Base-by-base conservation (phyloP, 2,113 vertebrate species). In the Proteles cristata region DNA sequence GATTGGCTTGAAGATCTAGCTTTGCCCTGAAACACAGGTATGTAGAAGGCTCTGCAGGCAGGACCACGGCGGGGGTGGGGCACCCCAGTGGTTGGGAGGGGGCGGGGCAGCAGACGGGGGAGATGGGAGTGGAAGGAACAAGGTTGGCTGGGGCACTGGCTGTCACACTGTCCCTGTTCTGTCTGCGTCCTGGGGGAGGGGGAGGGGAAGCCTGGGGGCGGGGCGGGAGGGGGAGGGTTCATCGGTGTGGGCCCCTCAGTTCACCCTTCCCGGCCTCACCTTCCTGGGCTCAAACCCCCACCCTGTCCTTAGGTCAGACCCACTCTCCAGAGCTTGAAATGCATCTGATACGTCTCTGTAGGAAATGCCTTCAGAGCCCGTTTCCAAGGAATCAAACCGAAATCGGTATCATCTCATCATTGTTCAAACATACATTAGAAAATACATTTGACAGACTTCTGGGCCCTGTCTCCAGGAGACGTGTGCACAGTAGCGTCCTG, bases 401-500 rank as follows among this genome's bases (percentile, higher is more conserved):
- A 43, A 26, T 35, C 31, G 35, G 2, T 17, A 23, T 31, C 25
- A 12, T 81, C 5, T 21, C 7, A 0, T 74, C 76, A 9, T 8
- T 50, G 7, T 31, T 58, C 39, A 35, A 39, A 81, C 39, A 48
- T 0, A 19, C 3, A 31, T 35, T 0, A 23, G 69, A 31, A 17
- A 16, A 26, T 23, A 23, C 5, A 25, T 23, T 25, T 10, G 23
- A 11, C 2, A 1, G 4, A 35, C 21, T 26, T 33, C 25, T 4
- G 55, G 48, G 9, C 61, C 10, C 23, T 17, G 8, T 21, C 21
- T 21, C 0, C 0, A 0, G 81, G 14, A 88, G 45, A 25, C 0
- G 1, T 0, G 1, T 7, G 39, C 7, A 19, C 28, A 16, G 87
- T 15, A 16, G 45, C 48, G 1, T 8, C 1, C 0, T 2, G 39